Base-by-base conservation (phyloP, 2,797 vertebrate genomes). In the Scyliorhinus canicula region DNA sequence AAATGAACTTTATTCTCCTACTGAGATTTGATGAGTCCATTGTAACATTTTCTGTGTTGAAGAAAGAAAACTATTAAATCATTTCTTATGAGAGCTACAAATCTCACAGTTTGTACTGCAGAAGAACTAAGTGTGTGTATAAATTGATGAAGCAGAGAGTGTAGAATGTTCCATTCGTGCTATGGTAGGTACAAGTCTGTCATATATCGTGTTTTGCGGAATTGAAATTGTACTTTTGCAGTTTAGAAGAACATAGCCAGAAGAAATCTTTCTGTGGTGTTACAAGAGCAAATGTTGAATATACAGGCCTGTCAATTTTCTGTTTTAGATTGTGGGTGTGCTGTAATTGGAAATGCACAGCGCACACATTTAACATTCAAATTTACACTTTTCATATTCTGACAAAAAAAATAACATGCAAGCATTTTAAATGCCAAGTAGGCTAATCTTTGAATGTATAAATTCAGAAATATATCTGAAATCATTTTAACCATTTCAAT, bases 151-250 rank as follows among this genome's bases (percentile, higher is more conserved):
- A 44, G 63, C 40, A 91, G n/a, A 69, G 93, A 24, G 47, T 65
- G 52, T 44, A 93, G 1, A 44, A 71, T 69, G 40, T 50, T 50
- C 47, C 47, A 47, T 93, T 50, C 28, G 50, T 47, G 40, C 28
- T 9, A 40, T 63, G 9, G 19, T 82, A 8, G 35, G n/a, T n/a
- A 71, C 44, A 93, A 52, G 63, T 71, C 47, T 93, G 67, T 93
- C 26, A 69, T 47, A 71, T 50, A 44, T 67, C 26, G 50, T 69
- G 26, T 31, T 50, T 93, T 90, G n/a, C 57, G 63, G 55, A 93
- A 28, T 69, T 71, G 65, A 71, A 93, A 67, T 93, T 93, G 93
- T 93, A 93, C 63, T 71, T 93, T 52, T 93, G 93, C 47, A 93
- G 44, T 60, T 93, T 69, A 50, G 26, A 60, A 26, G 63, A 14